These are phyloP conservation scores for Tineola bisselliella DNA, from an alignment of 2,888 invertebrate genomes.

Conservation along the genomic window DNA sequence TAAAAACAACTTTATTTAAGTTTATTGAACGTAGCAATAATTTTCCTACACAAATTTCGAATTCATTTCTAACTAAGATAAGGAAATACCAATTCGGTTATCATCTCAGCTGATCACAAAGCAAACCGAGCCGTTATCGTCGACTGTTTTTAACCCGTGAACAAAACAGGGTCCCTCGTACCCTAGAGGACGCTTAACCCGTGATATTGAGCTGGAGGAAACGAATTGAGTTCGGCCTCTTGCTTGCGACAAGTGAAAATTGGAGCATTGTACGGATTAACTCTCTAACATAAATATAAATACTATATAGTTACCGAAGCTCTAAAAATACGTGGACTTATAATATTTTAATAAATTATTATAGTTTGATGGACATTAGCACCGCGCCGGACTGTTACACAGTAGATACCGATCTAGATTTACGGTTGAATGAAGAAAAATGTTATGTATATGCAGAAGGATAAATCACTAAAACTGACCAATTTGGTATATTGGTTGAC, in stretches of 20 bases:
- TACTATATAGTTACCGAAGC: too few relatives aligned
- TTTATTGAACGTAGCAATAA: constrained; percentile 5
- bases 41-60: constrained; percentile 18
- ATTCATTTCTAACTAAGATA: constrained; percentile 37
- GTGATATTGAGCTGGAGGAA: constrained; percentile 30
- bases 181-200: constrained; percentile 37
- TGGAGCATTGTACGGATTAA: background rate
- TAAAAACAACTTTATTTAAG: constrained; percentile 9
- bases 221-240: background rate
- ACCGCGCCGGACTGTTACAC: too few relatives aligned
- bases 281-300: too few relatives aligned
- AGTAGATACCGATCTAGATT: too few relatives aligned
- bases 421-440: too few relatives aligned
- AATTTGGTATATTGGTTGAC: too few relatives aligned
- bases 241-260: background rate
- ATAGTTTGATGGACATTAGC: too few relatives aligned
- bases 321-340: too few relatives aligned
- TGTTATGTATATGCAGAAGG: too few relatives aligned
- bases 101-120: constrained; percentile 36
- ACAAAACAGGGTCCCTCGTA: constrained; percentile 39
- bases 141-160: constrained; percentile 41
- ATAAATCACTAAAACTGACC: too few relatives aligned
- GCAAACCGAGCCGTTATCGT: constrained; percentile 23
- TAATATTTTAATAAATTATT: too few relatives aligned
- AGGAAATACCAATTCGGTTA: constrained; percentile 43